phyloP scores from a whole-genome alignment of 2,888 invertebrate species.

The Nemapogon koenigi region DNA sequence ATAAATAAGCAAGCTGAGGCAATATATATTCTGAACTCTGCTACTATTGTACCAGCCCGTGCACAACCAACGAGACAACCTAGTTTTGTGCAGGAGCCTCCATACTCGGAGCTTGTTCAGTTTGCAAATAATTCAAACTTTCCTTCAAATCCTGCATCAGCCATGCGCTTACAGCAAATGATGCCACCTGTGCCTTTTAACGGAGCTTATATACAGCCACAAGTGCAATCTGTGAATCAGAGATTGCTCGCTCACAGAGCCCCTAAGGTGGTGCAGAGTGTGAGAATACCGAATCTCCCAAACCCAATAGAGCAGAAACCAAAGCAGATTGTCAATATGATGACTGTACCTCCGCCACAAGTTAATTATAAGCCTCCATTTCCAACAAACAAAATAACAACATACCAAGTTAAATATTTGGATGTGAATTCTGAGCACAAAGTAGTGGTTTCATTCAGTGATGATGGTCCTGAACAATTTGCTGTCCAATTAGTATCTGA shows the following conservation, averaged over 20 bases:
- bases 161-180: conserved; percentile 44
- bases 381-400: conserved; percentile 46
- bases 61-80: conserved; percentile 39
- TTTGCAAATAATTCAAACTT: conserved; percentile 50
- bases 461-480: conserved; percentile 81
- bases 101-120: conserved; percentile 45
- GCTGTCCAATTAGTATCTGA: conserved; percentile 73
- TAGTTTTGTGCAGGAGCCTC: conserved; percentile 27
- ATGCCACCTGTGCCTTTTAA: conserved; percentile 32
- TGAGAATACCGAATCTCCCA: too few species aligned
- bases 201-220: conserved; percentile 26
- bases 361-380: conserved; percentile 24
- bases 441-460: conserved; percentile 77
- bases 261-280: conserved; percentile 37
- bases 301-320: too few species aligned
- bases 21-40: conserved; percentile 26
- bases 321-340: too few species aligned
- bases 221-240: too few species aligned
- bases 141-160: conserved; percentile 47
- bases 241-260: conserved; percentile 38
- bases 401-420: conserved; percentile 58
- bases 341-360: conserved; percentile 16
- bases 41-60: conserved; percentile 27
- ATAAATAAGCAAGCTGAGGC: conserved; percentile 53
- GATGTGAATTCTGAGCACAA: conserved; percentile 64